These are phyloP conservation scores for Bombus fervidus DNA, from an alignment of 1,140 invertebrate species.

Conservation along the genomic window DNA sequence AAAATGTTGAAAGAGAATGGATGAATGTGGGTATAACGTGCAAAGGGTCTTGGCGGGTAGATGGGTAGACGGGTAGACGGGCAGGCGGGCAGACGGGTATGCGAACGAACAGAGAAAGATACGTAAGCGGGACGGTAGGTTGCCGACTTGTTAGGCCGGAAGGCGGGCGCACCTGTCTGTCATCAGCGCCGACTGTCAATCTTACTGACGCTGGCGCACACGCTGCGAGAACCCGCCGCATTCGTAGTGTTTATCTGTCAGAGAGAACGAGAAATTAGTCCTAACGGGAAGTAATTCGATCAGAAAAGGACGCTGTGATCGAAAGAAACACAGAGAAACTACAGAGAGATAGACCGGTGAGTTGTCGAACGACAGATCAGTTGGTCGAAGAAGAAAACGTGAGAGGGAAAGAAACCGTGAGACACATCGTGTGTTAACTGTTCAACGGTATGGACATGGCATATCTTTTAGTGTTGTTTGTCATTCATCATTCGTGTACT, in stretches of 20 bases:
- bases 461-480: conserved; percentile 16
- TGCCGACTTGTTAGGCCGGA: conserved; percentile 54
- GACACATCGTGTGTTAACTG: conserved; percentile 28
- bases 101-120: conserved; percentile 35
- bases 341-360: conserved; percentile 39
- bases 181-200: conserved; percentile 70
- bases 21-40: conserved; percentile 8
- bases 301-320: conserved; percentile 2
- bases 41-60: conserved; percentile 16
- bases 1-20: conserved; percentile 18
- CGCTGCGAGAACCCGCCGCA: conserved; percentile 53
- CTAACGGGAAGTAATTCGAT: conserved; percentile 8
- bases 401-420: conserved; percentile 39
- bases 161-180: conserved; percentile 71
- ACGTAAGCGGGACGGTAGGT: conserved; percentile 48
- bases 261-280: conserved; percentile 27
- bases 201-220: conserved; percentile 65
- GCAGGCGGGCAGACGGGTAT: conserved; percentile 21
- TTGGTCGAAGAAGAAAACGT: conserved; percentile 34
- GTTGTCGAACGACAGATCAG: conserved; percentile 41
- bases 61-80: conserved; percentile 23
- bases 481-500: background rate
- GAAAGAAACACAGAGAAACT: conserved; percentile 23
- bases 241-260: conserved; percentile 65
- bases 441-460: conserved; percentile 25